Evolutionary conservation across 2,888 invertebrate genomes (phyloP).

Genomic region (Mimumesa dahlbomi): DNA sequence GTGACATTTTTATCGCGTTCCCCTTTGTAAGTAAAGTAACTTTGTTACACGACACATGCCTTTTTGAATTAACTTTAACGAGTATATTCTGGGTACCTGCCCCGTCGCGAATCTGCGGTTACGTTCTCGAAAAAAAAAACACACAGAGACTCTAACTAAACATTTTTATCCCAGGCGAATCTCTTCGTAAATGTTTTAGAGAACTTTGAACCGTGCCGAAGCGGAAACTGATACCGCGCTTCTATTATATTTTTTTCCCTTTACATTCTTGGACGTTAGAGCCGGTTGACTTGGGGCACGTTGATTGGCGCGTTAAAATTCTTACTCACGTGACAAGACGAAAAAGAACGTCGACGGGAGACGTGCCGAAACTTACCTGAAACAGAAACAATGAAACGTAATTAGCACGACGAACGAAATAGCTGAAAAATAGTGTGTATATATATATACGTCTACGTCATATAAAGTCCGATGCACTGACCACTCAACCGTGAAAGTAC

Average conservation of each 20-base stretch:
- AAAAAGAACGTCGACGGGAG: neutral
- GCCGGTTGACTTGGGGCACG: too few species aligned
- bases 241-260: too few species aligned
- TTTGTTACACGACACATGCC: conserved; percentile 31
- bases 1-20: conserved; percentile 26
- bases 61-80: conserved; percentile 53
- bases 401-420: conserved; percentile 5
- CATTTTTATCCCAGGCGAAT: too few species aligned
- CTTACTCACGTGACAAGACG: neutral
- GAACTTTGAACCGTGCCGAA: too few species aligned
- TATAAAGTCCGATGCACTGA: too few species aligned
- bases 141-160: conserved; percentile 14
- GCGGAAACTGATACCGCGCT: too few species aligned
- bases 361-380: conserved; percentile 47
- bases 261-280: too few species aligned
- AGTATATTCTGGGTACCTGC: conserved; percentile 29
- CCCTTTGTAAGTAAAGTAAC: conserved; percentile 42
- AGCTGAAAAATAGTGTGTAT: neutral
- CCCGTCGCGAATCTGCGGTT: conserved; percentile 7
- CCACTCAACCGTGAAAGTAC: conserved; percentile 12
- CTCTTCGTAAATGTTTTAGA: too few species aligned
- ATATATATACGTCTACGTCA: neutral
- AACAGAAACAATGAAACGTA: conserved; percentile 31
- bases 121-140: too few species aligned
- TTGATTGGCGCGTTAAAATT: too few species aligned